Base-by-base conservation (phyloP, 92 coral and sea anemone genomes). In the Hydrozoanthus gracilis region DNA sequence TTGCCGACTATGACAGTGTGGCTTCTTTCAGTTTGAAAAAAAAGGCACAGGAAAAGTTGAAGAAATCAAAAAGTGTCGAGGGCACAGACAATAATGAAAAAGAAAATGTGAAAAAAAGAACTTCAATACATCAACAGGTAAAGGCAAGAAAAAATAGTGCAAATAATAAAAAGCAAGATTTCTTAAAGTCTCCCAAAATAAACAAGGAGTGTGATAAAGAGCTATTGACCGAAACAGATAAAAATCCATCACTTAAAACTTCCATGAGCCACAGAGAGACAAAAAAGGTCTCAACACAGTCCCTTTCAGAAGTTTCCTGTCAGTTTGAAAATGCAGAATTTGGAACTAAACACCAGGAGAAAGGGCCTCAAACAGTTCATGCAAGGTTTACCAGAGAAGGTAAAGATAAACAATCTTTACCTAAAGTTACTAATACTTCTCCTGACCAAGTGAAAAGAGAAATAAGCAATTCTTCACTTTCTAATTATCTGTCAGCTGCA, bases 381-480 rank as follows among this genome's bases (percentile, higher is more conserved):
- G 2, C 39, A 27, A n/a, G 51, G 8, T 44, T 4, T 11, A 6
- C 13, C 35, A 49, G 49, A 48, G 51, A 78, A 16, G 52, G 13
- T 61, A 71, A 62, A 44, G 10, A 60, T 9, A 39, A 61, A 66
- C 61, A 74, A 60, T 3, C 61, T 74, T 50, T 67, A 67, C 4
- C 15, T 17, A 44, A 16, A 17, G 78, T 60, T 61, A 65, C 60
- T 14, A 78, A 51, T 16, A 17, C 56, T 12, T 15, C 85, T 10
- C 72, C 16, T 1, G 62, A 56, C 7, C 80, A 78, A 16, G 58
- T 83, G 4, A 89, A 90, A 83, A 87, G 95, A 60, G 93, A 94
- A 70, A 92, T 94, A 46, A 94, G 98, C 50, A 92, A 94, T 67
- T 71, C 91, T 18, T 94, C 98, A 45, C 90, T 94, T 7, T 90